These are phyloP conservation scores for Lithobates pipiens DNA, from an alignment of 2,797 vertebrate genomes.

Conservation along the genomic window DNA sequence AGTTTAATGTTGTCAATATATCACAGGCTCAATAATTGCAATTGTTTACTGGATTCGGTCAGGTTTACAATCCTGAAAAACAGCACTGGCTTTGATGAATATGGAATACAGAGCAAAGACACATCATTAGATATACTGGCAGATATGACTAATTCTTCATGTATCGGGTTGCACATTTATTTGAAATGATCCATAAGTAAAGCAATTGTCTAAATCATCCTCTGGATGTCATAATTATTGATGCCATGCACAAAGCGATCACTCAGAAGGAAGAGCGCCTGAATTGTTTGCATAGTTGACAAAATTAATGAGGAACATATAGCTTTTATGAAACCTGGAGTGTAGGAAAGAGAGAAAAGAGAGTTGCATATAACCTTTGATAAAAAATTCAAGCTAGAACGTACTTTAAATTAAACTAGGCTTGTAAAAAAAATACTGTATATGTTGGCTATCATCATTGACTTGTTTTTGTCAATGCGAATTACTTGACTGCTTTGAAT, in stretches of 20 bases:
- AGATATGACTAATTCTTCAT: constrained; percentile 38
- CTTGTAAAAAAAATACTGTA: too few species aligned
- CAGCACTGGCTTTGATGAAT: constrained; percentile 23
- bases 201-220: constrained; percentile 26
- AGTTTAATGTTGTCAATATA: constrained; percentile 29
- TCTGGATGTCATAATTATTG: constrained; percentile 32
- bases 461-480: neutral
- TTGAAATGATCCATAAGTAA: constrained; percentile 36
- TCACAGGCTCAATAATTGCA: neutral
- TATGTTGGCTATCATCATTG: too few species aligned
- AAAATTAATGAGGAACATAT: neutral
- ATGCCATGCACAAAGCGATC: constrained; percentile 6
- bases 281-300: neutral
- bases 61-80: constrained; percentile 13
- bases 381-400: neutral
- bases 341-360: neutral
- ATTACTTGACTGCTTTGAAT: too few species aligned
- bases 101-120: constrained; percentile 7
- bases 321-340: neutral
- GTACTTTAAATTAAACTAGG: too few species aligned
- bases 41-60: constrained; percentile 5
- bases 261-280: neutral
- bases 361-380: neutral
- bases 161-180: constrained; percentile 30
- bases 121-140: constrained; percentile 30